Evolutionary conservation across 2,888 invertebrate species (phyloP).

Genomic region (Drepana falcataria): DNA sequence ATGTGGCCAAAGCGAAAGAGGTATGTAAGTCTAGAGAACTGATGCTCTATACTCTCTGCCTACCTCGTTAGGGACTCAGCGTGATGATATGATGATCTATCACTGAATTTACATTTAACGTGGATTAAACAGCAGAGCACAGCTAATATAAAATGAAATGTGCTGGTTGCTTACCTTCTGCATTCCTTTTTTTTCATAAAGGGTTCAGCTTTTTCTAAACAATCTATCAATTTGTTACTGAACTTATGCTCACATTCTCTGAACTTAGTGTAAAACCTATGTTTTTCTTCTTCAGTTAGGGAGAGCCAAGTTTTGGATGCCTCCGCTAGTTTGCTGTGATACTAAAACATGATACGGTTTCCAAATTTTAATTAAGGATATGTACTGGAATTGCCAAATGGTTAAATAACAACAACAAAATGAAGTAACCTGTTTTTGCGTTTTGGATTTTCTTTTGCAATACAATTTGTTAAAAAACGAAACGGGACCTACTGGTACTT

Average conservation of each 20-base stretch:
- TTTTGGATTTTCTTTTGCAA: slow-evolving; percentile 34
- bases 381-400: no score
- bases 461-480: slow-evolving; percentile 46
- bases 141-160: no score
- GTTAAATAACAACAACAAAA: no score
- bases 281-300: slow-evolving; percentile 42
- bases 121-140: no score
- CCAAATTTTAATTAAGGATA: no score
- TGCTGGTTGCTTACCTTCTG: background rate
- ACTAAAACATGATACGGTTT: no score
- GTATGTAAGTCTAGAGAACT: no score
- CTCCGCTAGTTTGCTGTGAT: slow-evolving; percentile 26
- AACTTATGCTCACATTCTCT: slow-evolving; percentile 30
- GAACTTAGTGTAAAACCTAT: slow-evolving; percentile 35
- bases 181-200: slow-evolving; percentile 41
- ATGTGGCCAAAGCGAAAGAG: no score
- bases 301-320: slow-evolving; percentile 57
- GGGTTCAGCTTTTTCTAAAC: slow-evolving; percentile 42
- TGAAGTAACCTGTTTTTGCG: slow-evolving; percentile 27
- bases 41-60: no score
- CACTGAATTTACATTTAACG: no score
- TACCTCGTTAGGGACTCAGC: no score
- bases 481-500: slow-evolving; percentile 32
- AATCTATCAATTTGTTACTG: slow-evolving; percentile 29
- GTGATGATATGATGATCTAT: no score